Base-by-base conservation (phyloP, 2,888 invertebrate genomes). In the Gari tellinella region DNA sequence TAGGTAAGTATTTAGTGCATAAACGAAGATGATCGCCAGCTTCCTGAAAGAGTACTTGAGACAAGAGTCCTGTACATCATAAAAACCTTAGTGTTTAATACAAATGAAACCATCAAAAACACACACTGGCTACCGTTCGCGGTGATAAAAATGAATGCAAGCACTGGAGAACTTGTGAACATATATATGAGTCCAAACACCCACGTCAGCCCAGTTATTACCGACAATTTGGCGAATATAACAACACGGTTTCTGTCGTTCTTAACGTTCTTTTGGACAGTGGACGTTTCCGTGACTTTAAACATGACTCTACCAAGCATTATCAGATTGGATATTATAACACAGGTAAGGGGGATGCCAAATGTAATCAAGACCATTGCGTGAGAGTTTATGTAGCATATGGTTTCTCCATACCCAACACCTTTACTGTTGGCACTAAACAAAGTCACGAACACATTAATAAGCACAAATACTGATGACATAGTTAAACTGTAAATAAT, bases 181-280 rank as follows among this genome's bases (percentile, higher is more conserved):
- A 41, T 52, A 41, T 55, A 60, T 1, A 70, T 26, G 53, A 76
- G 67, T 7, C 75, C 75, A 70, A 76, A 72, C 7, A 70, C 21
- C 75, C 70, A 76, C 2, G 67, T 60, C 15, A 60, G 43, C 8
- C 75, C 75, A 15, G 75, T 76, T 12, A 76, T 37, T 12, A 67
- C 56, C 0, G 70, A 76, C 12, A 76, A 38, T 26, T 76, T 76
- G 0, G 60, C 67, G 43, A 67, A 76, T 17, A 76, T 56, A 4
- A 63, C 37, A 10, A 70, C 38, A 46, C 64, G 45, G 25, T 64
- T 66, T 25, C 66, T 31, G 3, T 65, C 53, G 25, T 70, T 17
- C 19, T 53, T 63, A 12, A 60, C 49, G 19, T 60, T 55, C n/a
- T 41, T 67, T 1, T 55, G 17, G 12, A 61, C 49, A 10, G 31